Evolutionary conservation across 2,797 vertebrate species (phyloP), one percentile per base, ranked within the genome.

Genomic region (Sebastes steindachneri): DNA sequence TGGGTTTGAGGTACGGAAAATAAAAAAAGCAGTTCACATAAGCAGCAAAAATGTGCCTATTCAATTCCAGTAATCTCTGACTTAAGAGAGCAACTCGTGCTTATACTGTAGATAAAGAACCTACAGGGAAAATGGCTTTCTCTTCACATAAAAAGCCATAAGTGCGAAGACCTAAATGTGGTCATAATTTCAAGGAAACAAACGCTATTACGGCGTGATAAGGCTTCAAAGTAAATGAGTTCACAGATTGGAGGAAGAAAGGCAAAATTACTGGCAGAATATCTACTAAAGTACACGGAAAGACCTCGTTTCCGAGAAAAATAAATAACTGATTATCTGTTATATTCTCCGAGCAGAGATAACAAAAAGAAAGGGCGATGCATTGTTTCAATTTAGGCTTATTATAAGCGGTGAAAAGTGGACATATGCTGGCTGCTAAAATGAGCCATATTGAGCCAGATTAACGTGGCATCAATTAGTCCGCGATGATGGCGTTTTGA

Each of bases 381-480:
- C 73, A 66, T 85, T 73, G 72, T 85, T 88, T 89, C 76, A 83
- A 79, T 73, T 66, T 11, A 7, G 70, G 33, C 73, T 73, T 59
- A 68, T 82, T 82, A 89, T 89, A 77, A 80, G 88, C 77, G 28
- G 72, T 72, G 78, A 82, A 91, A 75, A 88, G 87, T 77, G 88
- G 86, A 89, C 88, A 92, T 90, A 88, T 90, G 89, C 85, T 89
- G 15, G 59, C 58, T 73, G 81, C 90, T 90, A 80, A 73, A 62
- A 80, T 60, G 45, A 75, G 83, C 73, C 79, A 70, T 86, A 92
- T 88, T 93, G 90, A 82, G 74, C 65, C 85, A 85, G 89, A 94
- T 92, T 92, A 93, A 70, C 64, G 51, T 62, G 3, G 70, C 86
- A 68, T 90, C 92, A 91, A 93, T 95, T 95, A 89, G 86, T 75